Base-by-base conservation (phyloP, 1,140 invertebrate genomes). In the Spodoptera frugiperda region DNA sequence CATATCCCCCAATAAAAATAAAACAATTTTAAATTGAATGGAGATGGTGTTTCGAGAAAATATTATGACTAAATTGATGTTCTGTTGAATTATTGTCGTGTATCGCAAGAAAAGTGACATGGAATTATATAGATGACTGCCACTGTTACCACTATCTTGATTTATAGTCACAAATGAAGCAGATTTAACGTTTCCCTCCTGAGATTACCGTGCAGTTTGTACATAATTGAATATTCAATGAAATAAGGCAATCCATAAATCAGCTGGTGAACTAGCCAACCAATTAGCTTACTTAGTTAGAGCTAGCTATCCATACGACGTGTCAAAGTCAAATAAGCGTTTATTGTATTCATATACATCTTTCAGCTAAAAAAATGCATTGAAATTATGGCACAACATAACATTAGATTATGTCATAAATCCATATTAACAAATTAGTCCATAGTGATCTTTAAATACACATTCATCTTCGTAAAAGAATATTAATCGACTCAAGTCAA, bases 1-100 rank as follows among this genome's bases (percentile, higher is more conserved):
- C 70, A 78, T 78, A 61, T 57, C 25, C 70, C 30, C 12, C n/a
- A 49, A 70, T 73, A 68, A 77, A 77, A 70, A 78, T 74, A 75
- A 63, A 73, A 61, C 49, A 49, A 49, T 3, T 70, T 70, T 33
- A 53, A 70, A 73, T 61, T 61, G 48, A 55, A 73, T 61, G 59
- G 70, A 73, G 54, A n/a, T 59, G 11, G 17, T 49, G 71, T 59
- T 25, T n/a, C 57, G 39, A 17, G 15, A 48, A 61, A 57, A 55
- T 67, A 68, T 78, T 73, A 67, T 15, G 53, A 17, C 51, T 71
- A 46, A 73, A 73, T 73, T 49, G 71, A 73, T 61, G 59, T 61
- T 49, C 25, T 49, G 71, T 61, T 33, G 44, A 65, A 5, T 15
- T 25, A 12, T 9, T 19, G 14, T 51, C 30, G 53, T 54, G 68